Conservation (phyloP, 2,113 vertebrate species). For the Mesoclemmys tuberculata region DNA sequence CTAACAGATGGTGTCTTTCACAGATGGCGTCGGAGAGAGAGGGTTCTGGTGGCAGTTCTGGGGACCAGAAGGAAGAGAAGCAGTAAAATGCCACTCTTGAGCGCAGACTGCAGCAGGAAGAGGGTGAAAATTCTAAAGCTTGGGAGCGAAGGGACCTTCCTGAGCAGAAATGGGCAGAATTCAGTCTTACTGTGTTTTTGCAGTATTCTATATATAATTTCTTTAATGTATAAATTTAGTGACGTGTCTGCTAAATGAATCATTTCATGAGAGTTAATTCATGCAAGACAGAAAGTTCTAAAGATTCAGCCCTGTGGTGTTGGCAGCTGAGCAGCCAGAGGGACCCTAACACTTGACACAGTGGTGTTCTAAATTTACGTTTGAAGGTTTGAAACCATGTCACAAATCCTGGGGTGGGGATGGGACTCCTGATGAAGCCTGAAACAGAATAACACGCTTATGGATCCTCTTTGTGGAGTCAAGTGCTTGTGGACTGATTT, state of each 20-base stretch:
- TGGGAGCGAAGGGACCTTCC: slow-evolving; percentile 79
- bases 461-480: neutral
- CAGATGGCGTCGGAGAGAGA: slow-evolving; percentile 98
- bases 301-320: slow-evolving; percentile 11
- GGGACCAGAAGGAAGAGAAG: slow-evolving; percentile 90
- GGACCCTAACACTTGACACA: slow-evolving; percentile 39
- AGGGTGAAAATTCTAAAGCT: slow-evolving; percentile 76
- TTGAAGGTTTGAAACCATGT: slow-evolving; percentile 54
- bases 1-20: slow-evolving; percentile 50
- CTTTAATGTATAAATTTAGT: slow-evolving; percentile 81
- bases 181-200: slow-evolving; percentile 95
- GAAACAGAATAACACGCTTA: neutral
- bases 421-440: slow-evolving; percentile 5
- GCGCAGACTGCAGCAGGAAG: slow-evolving; percentile 51
- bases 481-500: neutral
- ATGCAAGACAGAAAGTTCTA: slow-evolving; percentile 43
- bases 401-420: slow-evolving; percentile 8
- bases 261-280: slow-evolving; percentile 73
- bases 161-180: slow-evolving; percentile 82
- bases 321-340: neutral
- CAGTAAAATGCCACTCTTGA: slow-evolving; percentile 82
- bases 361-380: slow-evolving; percentile 52
- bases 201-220: slow-evolving; percentile 89
- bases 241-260: slow-evolving; percentile 75
- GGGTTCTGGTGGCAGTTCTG: slow-evolving; percentile 80